phyloP scores from a whole-genome alignment of 2,113 vertebrate genomes.

The Ctenodactylus gundi region DNA sequence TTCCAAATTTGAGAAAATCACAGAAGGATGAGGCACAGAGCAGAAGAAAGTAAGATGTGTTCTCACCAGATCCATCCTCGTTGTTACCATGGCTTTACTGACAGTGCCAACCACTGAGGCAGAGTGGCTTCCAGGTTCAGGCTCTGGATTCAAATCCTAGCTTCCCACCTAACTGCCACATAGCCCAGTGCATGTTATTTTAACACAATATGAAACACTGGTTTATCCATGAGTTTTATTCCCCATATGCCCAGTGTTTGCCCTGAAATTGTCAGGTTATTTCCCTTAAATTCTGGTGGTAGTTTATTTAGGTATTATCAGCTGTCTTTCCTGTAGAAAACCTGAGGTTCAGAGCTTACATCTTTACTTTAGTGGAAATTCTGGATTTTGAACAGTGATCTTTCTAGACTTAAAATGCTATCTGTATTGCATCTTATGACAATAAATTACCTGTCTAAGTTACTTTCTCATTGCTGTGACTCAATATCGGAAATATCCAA shows the following conservation, averaged over 20 bases:
- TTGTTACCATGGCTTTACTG: accelerated
- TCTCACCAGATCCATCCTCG: background rate
- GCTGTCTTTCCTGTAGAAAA: background rate
- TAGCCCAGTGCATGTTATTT: background rate
- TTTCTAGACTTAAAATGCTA: conserved; percentile 20
- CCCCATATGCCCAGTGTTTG: background rate
- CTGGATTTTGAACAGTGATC: background rate
- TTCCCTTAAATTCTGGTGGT: background rate
- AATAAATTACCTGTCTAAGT: background rate
- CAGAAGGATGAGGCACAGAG: too few relatives aligned
- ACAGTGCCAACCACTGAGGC: background rate
- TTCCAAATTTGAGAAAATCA: background rate
- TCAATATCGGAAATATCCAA: too few relatives aligned
- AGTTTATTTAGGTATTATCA: background rate
- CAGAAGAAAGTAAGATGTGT: background rate
- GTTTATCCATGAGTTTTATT: background rate
- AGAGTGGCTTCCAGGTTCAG: background rate
- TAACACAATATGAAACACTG: background rate
- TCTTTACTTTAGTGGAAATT: background rate
- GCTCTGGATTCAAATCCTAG: background rate
- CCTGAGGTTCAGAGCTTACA: background rate
- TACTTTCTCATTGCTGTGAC: too few relatives aligned
- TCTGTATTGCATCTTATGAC: background rate
- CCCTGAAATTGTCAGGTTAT: background rate
- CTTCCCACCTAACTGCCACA: accelerated